These are phyloP conservation scores for Eclectus roratus DNA, from an alignment of 2,113 vertebrate genomes.

Conservation along the genomic window DNA sequence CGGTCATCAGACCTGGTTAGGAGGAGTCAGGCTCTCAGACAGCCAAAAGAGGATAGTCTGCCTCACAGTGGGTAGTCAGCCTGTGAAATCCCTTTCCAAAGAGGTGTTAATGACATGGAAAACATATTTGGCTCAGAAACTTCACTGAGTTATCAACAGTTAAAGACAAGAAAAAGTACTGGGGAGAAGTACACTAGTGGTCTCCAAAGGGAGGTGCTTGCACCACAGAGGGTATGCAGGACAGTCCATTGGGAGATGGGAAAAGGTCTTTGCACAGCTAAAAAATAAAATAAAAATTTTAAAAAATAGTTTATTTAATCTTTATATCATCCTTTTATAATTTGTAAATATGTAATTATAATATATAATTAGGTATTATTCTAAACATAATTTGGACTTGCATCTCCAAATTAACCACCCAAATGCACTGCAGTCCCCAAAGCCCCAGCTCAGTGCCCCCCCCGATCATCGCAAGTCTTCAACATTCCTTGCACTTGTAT, in stretches of 20 bases:
- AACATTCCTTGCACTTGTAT: background rate
- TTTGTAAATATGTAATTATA: background rate
- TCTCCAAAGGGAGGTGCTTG: background rate
- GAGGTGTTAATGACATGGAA: background rate
- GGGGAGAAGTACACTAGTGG: background rate
- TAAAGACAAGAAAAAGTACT: background rate
- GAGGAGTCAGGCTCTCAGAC: background rate
- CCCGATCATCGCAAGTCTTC: background rate
- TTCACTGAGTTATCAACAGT: background rate
- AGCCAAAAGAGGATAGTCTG: background rate
- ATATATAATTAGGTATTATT: background rate
- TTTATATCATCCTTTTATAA: background rate
- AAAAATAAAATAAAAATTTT: background rate
- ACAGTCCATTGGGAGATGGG: background rate
- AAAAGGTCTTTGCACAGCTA: background rate
- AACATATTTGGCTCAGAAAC: background rate
- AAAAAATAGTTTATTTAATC: background rate
- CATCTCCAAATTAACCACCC: background rate
- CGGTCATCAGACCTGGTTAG: rapidly evolving
- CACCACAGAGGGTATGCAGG: too few relatives aligned
- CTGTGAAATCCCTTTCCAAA: background rate
- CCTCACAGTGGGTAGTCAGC: background rate
- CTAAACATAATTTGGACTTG: background rate
- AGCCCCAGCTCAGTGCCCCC: background rate
- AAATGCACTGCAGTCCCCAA: background rate